Evolutionary conservation across 2,888 invertebrate species (phyloP), one percentile per base, ranked within the genome.

Genomic region (Lasioglossum marginatum): DNA sequence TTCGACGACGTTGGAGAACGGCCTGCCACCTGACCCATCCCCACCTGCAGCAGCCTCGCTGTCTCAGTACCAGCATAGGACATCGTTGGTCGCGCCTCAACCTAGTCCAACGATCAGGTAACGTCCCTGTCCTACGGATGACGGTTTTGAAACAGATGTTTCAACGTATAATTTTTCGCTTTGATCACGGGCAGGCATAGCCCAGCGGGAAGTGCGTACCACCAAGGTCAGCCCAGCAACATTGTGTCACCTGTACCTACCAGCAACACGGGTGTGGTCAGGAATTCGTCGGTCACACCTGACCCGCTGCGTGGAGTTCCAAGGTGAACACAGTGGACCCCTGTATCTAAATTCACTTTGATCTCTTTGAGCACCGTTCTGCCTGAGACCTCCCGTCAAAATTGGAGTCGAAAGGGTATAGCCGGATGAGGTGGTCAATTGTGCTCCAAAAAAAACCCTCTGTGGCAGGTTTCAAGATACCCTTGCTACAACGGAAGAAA

Each of bases 11-110:
- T 91, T 96, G 83, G 96, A 96, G 91, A 96, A 96, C 88, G 96
- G 96, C 27, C 92, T 96, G 87, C 96, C 96, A 31, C 95, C 96
- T 6, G 96, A 96, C 89, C 95, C 95, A 12, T 95, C 94, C 12
- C 95, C 95, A 79, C 94, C 95, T 14, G 91, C 94, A 23, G 93
- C 94, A 19, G 92, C 93, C 10, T 94, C 94, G 14, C 89, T 95
- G 43, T 91, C 94, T 4, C 95, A 95, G 78, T 94, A 95, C 87
- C 93, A 93, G 89, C 95, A 95, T 87, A 88, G 95, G 90, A 93
- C 95, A 81, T 92, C 95, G 66, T 88, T 95, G 83, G 93, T 95
- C 43, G 91, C 94, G 40, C 95, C 95, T 4, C 95, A 95, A 86
- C 95, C 95, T 45, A 95, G 95, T 86, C 94, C 95, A 23, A 94